phyloP scores from a whole-genome alignment of 1,140 invertebrate genomes.

The Thereuonema tuberculata region DNA sequence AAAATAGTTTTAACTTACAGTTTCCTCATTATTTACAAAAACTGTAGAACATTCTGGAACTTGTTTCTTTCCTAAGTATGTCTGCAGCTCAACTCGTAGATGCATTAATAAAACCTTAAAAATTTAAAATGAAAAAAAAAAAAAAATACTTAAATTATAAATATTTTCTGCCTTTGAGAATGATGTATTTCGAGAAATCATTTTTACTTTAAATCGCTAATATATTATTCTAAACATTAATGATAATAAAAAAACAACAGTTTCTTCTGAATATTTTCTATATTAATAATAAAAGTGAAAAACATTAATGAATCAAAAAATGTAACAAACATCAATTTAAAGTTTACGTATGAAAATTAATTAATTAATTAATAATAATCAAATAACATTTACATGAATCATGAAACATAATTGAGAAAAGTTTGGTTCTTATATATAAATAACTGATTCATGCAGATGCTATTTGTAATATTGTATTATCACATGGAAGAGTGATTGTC shows the following conservation, averaged over 20 bases:
- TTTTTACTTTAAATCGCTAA: background rate
- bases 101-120: constrained; percentile 4
- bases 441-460: no score
- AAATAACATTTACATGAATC: no score
- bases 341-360: no score
- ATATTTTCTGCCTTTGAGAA: background rate
- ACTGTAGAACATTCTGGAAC: constrained; percentile 57
- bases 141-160: background rate
- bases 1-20: background rate
- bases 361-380: no score
- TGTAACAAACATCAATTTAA: no score
- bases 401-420: no score
- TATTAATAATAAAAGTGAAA: background rate
- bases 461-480: no score
- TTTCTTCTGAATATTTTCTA: background rate
- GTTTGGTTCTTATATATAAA: no score
- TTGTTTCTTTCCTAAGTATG: background rate
- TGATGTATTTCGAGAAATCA: background rate
- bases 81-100: background rate
- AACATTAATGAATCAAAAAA: no score
- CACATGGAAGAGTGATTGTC: no score
- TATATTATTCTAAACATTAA: background rate
- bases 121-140: no score
- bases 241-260: background rate
- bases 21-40: constrained; percentile 46